phyloP scores from a whole-genome alignment of 1,140 invertebrate species.

The Diachasma alloeum region DNA sequence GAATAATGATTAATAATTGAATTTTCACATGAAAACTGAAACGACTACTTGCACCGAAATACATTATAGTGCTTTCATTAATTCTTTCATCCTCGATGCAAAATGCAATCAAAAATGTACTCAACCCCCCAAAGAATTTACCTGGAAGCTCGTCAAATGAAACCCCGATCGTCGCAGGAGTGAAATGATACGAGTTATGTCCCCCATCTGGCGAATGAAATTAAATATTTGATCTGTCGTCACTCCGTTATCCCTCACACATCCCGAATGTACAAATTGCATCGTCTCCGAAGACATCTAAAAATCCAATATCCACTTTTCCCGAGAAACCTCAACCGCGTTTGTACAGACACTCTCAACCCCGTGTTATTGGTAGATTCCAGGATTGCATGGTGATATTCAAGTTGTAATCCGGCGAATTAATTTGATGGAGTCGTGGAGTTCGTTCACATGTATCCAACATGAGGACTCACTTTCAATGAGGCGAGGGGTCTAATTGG shows the following conservation, averaged over 20 bases:
- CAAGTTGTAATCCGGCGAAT: not conserved
- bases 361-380: not conserved
- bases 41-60: too few relatives aligned
- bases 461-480: not conserved
- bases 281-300: not conserved
- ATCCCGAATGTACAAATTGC: not conserved
- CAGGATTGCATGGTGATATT: not conserved
- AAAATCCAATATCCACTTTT: not conserved
- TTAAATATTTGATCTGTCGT: slow-evolving; percentile 37
- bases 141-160: slow-evolving; percentile 20
- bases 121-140: not conserved
- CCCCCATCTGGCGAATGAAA: slow-evolving; percentile 15
- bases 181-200: not conserved
- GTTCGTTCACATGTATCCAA: not conserved
- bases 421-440: not conserved
- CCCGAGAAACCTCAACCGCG: not conserved
- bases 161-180: not conserved
- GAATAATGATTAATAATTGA: too few relatives aligned
- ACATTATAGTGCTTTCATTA: too few relatives aligned
- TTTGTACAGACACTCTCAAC: not conserved
- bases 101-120: too few relatives aligned
- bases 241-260: not conserved
- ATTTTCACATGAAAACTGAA: too few relatives aligned
- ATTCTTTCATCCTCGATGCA: too few relatives aligned
- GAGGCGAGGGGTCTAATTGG: too few relatives aligned